Evolutionary conservation across 2,888 invertebrate species (phyloP).

Genomic region (Synanthedon myopaeformis): DNA sequence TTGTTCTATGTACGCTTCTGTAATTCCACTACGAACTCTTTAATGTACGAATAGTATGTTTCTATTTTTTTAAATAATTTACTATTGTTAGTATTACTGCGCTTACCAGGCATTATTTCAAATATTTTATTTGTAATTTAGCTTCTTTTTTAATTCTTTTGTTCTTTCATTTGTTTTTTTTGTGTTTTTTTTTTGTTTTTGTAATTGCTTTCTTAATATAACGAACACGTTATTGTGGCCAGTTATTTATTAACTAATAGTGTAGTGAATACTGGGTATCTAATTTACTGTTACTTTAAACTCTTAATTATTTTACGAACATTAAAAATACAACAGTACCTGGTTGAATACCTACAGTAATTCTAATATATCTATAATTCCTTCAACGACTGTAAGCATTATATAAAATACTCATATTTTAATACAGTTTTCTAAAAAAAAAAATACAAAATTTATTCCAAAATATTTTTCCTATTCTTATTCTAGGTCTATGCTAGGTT

Average conservation of each 20-base stretch:
- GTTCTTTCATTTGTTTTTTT: constrained; percentile 37
- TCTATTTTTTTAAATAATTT: constrained; percentile 53
- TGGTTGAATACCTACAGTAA: no score
- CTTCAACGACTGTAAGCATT: background rate
- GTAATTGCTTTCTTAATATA: constrained; percentile 21
- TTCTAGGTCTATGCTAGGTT: constrained; percentile 1
- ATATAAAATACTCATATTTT: background rate
- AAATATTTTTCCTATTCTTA: background rate
- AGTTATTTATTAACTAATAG: constrained; percentile 61
- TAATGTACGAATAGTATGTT: constrained; percentile 23
- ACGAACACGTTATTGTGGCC: constrained; percentile 59
- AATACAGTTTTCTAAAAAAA: background rate
- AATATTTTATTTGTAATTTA: constrained; percentile 11
- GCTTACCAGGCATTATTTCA: constrained; percentile 40
- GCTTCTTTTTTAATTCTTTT: constrained; percentile 9
- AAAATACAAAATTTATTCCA: background rate
- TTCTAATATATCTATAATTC: no score
- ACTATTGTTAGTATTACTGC: constrained; percentile 42
- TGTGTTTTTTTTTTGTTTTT: no score
- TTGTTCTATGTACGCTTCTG: constrained; percentile 38
- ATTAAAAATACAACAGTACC: no score
- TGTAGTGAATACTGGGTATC: constrained; percentile 48
- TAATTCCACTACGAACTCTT: constrained; percentile 40
- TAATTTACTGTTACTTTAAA: constrained; percentile 10
- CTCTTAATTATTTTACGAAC: background rate